Evolutionary conservation across 2,797 vertebrate genomes (phyloP), one percentile per base, ranked within the genome.

Genomic region (Enteromius afrohamiltoni): DNA sequence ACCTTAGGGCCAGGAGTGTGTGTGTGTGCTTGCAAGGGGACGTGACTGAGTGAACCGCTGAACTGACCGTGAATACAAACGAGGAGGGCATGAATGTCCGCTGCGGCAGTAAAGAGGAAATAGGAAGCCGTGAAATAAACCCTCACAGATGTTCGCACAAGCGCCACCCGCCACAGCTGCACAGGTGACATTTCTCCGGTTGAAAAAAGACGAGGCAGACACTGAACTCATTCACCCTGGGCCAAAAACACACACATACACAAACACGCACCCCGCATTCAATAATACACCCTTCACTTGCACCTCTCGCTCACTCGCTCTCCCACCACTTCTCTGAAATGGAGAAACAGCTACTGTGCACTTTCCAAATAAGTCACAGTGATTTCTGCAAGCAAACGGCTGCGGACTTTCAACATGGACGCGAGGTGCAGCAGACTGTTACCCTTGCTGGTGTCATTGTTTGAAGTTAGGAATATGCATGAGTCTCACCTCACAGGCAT

Each of bases 391-490:
- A 49, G 69, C 6, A 17, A 53, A 26, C 10, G 82, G 69, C 87
- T 88, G 85, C 26, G 17, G 62, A 29, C 68, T 55, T 84, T 70
- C 53, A 73, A 75, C 78, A 53, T 68, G 71, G 67, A 73, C 11
- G 40, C 31, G 14, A 34, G 29, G 31, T 81, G 34, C 60, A 26
- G 58, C 78, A 37, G 75, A 65, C 62, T 6, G 51, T 62, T 75
- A 80, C 71, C 83, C 78, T 82, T 80, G 82, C 68, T 69, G 26
- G 29, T 77, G 70, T 84, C 79, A 82, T 58, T 84, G 78, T 62
- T 85, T 83, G 65, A 75, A 78, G 80, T 91, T 87, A 51, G 62
- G 85, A 93, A 93, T 92, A 94, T 93, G 90, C 88, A 93, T 90
- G 90, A 90, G 87, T 83, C 88, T 92, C 85, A 88, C 85, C 65